phyloP scores from a whole-genome alignment of 2,888 invertebrate genomes.

The Byasa hedistus region DNA sequence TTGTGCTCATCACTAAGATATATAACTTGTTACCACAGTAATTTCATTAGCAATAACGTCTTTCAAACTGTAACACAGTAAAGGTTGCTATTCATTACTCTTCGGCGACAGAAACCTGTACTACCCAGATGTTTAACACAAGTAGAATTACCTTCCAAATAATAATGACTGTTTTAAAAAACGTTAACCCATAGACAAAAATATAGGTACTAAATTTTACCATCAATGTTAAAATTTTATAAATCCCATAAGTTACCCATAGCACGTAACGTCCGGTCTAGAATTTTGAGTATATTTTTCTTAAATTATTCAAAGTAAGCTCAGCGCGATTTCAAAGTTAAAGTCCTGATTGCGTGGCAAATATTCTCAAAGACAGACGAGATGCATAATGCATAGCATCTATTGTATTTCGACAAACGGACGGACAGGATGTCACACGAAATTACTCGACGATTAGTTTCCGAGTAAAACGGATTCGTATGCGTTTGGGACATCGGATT shows the following conservation, averaged over 20 bases:
- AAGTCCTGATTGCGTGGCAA: slow-evolving; percentile 30
- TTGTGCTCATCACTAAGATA: too few species aligned
- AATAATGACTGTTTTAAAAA: background rate
- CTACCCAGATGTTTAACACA: too few species aligned
- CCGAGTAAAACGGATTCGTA: slow-evolving; percentile 55
- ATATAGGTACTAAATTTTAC: too few species aligned
- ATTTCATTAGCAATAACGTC: too few species aligned
- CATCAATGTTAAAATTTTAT: too few species aligned
- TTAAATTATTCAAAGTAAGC: background rate
- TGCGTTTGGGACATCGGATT: slow-evolving; percentile 36
- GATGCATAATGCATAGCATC: slow-evolving; percentile 51
- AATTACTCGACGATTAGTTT: slow-evolving; percentile 72
- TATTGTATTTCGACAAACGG: slow-evolving; percentile 45
- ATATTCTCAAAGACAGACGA: slow-evolving; percentile 34
- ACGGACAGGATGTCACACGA: slow-evolving; percentile 63
- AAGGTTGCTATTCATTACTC: too few species aligned
- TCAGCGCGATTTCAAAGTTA: background rate
- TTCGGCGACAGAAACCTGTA: too few species aligned
- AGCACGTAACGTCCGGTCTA: too few species aligned
- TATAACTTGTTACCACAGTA: too few species aligned
- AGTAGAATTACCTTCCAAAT: background rate
- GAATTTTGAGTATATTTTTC: too few species aligned
- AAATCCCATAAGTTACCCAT: too few species aligned
- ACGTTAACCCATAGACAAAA: background rate
- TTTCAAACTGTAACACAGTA: too few species aligned